A percentile compares a stretch with the other conserved stretches of the same genome.
Evolutionary conservation across 2,888 invertebrate genomes (phyloP).

Genomic region (Ichneumon xanthorius): DNA sequence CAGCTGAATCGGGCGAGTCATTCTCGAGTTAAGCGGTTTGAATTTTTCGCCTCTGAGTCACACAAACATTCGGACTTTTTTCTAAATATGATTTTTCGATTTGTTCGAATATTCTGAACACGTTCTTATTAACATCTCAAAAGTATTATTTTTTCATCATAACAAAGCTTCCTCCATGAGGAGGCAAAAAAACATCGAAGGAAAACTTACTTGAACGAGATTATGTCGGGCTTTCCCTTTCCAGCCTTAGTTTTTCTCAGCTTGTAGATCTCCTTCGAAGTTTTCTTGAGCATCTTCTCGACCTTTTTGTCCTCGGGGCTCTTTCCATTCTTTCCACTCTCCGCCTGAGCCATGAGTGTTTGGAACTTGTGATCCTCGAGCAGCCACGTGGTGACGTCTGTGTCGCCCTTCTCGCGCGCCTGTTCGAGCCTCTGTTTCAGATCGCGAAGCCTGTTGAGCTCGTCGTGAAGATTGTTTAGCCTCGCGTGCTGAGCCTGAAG

Average conservation of each 20-base stretch:
- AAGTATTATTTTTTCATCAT: too few relatives aligned
- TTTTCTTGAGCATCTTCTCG: constrained; percentile 93
- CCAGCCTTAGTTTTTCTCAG: constrained; percentile 94
- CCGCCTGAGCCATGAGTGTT: constrained; percentile 88
- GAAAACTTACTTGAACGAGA: constrained; percentile 94
- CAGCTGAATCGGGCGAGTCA: too few relatives aligned
- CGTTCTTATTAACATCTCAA: too few relatives aligned
- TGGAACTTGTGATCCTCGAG: constrained; percentile 95
- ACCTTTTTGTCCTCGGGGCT: constrained; percentile 89
- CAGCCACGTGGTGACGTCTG: constrained; percentile 93
- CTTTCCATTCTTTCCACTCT: constrained; percentile 85
- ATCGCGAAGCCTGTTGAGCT: constrained; percentile 92
- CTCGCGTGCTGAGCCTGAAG: constrained; percentile 96
- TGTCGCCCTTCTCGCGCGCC: constrained; percentile 93
- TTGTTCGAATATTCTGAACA: too few relatives aligned
- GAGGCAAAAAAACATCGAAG: background rate
- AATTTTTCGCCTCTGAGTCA: too few relatives aligned
- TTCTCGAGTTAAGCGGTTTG: too few relatives aligned
- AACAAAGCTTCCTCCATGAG: background rate
- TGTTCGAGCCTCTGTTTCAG: constrained; percentile 93
- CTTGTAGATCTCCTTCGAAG: constrained; percentile 96
- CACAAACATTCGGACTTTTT: too few relatives aligned
- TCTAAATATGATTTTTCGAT: too few relatives aligned
- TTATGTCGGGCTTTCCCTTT: constrained; percentile 95
- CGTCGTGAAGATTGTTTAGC: constrained; percentile 93